Conservation (phyloP, 2,797 vertebrate genomes). For the Paramormyrops hopkinsi region DNA sequence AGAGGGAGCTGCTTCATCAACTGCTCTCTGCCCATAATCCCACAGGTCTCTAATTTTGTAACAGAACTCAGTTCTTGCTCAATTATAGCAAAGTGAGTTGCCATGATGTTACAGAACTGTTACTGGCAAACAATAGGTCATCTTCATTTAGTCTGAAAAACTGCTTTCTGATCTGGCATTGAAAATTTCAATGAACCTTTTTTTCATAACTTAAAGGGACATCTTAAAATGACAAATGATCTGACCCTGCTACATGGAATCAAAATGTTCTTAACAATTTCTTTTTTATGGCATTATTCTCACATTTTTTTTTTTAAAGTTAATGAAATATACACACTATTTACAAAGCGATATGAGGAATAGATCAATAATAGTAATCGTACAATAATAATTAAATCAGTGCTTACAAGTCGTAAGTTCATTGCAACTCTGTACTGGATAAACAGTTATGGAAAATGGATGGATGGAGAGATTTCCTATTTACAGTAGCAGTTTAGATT, state of each 20-base stretch:
- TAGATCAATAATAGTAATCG: neutral
- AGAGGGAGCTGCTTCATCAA: slow-evolving; percentile 21
- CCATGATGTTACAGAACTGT: neutral
- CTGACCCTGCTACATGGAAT: neutral
- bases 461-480: neutral
- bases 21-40: neutral
- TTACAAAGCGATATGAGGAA: neutral
- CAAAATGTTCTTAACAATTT: neutral
- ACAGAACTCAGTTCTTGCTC: neutral
- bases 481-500: neutral
- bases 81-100: neutral
- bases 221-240: neutral
- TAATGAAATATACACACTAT: neutral
- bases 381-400: neutral
- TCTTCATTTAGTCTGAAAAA: neutral
- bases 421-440: neutral
- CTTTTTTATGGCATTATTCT: neutral
- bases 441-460: neutral
- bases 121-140: neutral
- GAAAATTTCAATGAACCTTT: neutral
- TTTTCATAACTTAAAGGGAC: neutral
- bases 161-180: neutral
- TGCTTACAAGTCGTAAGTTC: neutral
- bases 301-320: neutral
- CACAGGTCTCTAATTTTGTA: neutral